These are phyloP conservation scores for Palloptera scutellata DNA, from an alignment of 2,888 invertebrate genomes.

Conservation along the genomic window DNA sequence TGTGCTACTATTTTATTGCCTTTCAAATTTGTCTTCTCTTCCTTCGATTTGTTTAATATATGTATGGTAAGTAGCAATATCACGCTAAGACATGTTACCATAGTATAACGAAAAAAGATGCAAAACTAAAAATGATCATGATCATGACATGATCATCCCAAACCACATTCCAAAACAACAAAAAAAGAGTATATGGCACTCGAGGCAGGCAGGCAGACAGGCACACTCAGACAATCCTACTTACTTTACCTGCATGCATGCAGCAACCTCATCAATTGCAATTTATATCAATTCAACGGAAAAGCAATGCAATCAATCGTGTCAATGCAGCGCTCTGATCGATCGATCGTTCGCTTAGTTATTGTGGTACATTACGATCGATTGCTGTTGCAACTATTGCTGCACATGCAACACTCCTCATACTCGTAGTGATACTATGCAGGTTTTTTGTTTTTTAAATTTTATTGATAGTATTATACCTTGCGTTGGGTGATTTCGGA, in stretches of 20 bases:
- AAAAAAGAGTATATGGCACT: constrained; percentile 30
- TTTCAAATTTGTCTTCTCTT: background rate
- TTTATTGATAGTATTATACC: constrained; percentile 29
- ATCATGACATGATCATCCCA: constrained; percentile 6
- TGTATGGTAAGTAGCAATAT: no score
- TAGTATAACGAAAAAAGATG: no score
- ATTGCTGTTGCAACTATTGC: no score
- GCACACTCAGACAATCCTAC: background rate
- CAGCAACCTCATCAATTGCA: constrained; percentile 43
- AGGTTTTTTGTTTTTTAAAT: constrained; percentile 34
- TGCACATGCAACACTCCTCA: background rate
- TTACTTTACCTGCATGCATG: constrained; percentile 2
- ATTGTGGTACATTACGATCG: background rate
- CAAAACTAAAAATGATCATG: constrained; percentile 1
- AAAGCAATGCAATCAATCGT: constrained; percentile 46
- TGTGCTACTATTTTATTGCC: background rate
- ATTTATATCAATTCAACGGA: constrained; percentile 45
- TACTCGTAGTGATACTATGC: background rate
- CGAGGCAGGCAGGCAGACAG: constrained; percentile 14
- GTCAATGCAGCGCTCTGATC: constrained; percentile 24
- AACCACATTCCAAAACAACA: constrained; percentile 1
- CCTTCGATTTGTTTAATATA: background rate
- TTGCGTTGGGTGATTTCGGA: no score
- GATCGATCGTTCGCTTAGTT: constrained; percentile 22
- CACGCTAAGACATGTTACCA: background rate